Conservation (phyloP, 1,140 invertebrate species). For the Bombus terrestris region DNA sequence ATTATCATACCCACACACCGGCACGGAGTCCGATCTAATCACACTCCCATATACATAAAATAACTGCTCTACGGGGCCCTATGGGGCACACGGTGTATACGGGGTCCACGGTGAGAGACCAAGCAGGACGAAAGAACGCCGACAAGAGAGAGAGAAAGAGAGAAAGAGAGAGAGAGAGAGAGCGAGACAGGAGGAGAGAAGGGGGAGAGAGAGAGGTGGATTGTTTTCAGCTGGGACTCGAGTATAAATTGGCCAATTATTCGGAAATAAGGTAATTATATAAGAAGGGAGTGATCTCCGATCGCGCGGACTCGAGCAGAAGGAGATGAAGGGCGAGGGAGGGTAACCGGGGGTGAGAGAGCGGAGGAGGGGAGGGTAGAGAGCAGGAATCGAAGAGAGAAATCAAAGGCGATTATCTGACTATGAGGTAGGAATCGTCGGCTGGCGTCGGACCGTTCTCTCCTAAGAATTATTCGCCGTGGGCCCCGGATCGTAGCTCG, state of each 20-base stretch:
- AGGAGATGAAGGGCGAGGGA: slow-evolving; percentile 55
- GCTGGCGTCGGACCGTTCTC: slow-evolving; percentile 65
- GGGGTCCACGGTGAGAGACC: slow-evolving; percentile 58
- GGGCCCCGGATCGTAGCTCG: slow-evolving; percentile 64
- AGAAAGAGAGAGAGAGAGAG: slow-evolving; percentile 57
- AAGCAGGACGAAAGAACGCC: slow-evolving; percentile 61
- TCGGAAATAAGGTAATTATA: slow-evolving; percentile 83
- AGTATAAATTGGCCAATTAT: slow-evolving; percentile 83
- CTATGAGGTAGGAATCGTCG: slow-evolving; percentile 81
- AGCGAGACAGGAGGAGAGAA: slow-evolving; percentile 6
- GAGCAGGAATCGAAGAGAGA: slow-evolving; percentile 81
- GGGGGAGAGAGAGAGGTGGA: slow-evolving; percentile 73
- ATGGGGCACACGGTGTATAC: slow-evolving; percentile 75
- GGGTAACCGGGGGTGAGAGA: slow-evolving; percentile 47
- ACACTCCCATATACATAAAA: slow-evolving; percentile 83
- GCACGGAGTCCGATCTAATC: slow-evolving; percentile 79
- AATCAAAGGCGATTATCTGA: slow-evolving; percentile 83
- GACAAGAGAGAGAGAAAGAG: slow-evolving; percentile 31
- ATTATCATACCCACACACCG: slow-evolving; percentile 81
- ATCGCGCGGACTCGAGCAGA: slow-evolving; percentile 69
- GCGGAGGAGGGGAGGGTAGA: slow-evolving; percentile 57
- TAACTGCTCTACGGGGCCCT: slow-evolving; percentile 81
- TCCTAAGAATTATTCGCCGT: slow-evolving; percentile 74
- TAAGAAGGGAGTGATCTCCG: slow-evolving; percentile 82
- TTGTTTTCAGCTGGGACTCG: slow-evolving; percentile 83